Evolutionary conservation across 2,888 invertebrate genomes (phyloP).

Genomic region (Clitarchus hookeri): DNA sequence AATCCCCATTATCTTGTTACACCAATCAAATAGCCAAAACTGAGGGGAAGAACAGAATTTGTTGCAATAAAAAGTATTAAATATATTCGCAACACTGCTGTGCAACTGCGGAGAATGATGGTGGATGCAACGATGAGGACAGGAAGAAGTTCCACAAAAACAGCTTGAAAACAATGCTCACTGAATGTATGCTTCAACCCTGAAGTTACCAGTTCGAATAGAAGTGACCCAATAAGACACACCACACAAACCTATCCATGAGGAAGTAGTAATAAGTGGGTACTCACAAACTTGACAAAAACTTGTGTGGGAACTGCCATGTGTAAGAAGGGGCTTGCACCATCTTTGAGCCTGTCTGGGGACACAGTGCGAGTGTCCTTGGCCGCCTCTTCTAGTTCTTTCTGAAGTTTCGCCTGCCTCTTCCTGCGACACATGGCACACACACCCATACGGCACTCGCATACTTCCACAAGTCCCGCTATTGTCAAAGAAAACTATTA

Average conservation of each 20-base stretch:
- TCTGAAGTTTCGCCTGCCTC: slow-evolving; percentile 84
- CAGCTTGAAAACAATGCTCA: background rate
- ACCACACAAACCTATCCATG: background rate
- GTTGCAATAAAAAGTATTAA: too few relatives aligned
- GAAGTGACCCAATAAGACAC: background rate
- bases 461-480: background rate
- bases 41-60: too few relatives aligned
- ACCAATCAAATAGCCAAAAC: too few relatives aligned
- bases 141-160: background rate
- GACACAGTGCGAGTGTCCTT: slow-evolving; percentile 66
- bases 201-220: background rate
- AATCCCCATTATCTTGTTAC: too few relatives aligned
- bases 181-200: background rate
- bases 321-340: slow-evolving; percentile 51
- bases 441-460: slow-evolving; percentile 44
- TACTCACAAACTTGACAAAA: slow-evolving; percentile 76
- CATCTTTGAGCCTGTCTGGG: slow-evolving; percentile 59
- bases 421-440: slow-evolving; percentile 67
- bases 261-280: background rate
- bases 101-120: background rate
- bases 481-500: slow-evolving; percentile 27
- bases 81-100: background rate
- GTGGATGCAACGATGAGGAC: background rate
- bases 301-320: slow-evolving; percentile 69
- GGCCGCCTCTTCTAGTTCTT: slow-evolving; percentile 91